Base-by-base conservation (phyloP, 2,888 invertebrate genomes). In the Hydropsyche betteni region DNA sequence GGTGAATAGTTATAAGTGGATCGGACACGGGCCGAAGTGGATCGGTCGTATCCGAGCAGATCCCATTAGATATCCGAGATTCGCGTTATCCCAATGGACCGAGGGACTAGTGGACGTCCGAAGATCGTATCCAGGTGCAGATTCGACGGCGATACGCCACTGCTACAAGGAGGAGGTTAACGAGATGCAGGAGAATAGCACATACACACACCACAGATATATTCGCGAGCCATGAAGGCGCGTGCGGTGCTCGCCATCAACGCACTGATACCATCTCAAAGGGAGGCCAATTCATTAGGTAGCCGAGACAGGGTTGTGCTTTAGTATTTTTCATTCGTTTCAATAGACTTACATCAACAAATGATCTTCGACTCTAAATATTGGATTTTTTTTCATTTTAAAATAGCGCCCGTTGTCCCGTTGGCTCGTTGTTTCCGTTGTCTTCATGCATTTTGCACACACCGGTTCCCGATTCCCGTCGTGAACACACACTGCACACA, bases 211-310 rank as follows among this genome's bases (percentile, higher is more conserved):
- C 24, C 24, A 24, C 24, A 12, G 53, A 10, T n/a, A 6, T n/a
- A 53, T 53, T 53, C 12, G 53, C 53, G 24, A 24, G 24, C 24
- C n/a, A 53, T 24, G 24, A 53, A 53, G 53, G 58, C 58, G 58
- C 58, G 58, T 58, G 58, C 58, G 14, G 58, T 58, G 58, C 24
- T 14, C 14, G 58, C 14, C 8, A 58, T 53, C 5, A 51, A 14
- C 53, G 12, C 10, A 16, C 14, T 16, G 12, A 16, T 10, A 51
- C 51, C 51, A 51, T 14, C 53, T 12, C 24, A 2, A 2, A 24
- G 53, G 53, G 53, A 3, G 53, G 53, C 14, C 53, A 53, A 53
- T 53, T 53, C 53, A 53, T 53, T 53, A 53, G 53, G 2, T 53
- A 53, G 8, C 53, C 53, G 53, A 53, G n/a, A 53, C 12, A 16